phyloP scores from a whole-genome alignment of 2,113 vertebrate species.

The Bucco capensis region DNA sequence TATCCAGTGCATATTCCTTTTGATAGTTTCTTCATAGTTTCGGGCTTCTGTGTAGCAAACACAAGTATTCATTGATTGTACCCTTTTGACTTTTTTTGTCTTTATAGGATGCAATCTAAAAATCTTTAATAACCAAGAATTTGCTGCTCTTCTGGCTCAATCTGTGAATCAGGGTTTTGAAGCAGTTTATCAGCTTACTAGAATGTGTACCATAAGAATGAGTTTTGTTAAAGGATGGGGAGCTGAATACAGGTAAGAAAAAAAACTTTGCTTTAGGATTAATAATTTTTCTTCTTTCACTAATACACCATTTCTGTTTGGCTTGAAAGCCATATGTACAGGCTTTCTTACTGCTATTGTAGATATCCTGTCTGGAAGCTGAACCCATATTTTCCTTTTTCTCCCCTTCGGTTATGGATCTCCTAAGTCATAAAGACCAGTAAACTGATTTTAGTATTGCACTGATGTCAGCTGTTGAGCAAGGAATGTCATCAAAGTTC shows the following conservation, averaged over 20 bases:
- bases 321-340: rapidly evolving
- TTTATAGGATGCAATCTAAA: slow-evolving; percentile 92
- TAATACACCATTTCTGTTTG: background rate
- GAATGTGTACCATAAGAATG: slow-evolving; percentile 99
- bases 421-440: background rate
- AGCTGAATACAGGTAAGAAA: slow-evolving; percentile 91
- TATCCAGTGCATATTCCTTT: background rate
- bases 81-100: background rate
- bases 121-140: slow-evolving; percentile 99
- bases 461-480: background rate
- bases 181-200: slow-evolving; percentile 96
- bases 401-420: background rate
- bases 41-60: slow-evolving; percentile 53
- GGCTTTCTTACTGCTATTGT: background rate
- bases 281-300: background rate
- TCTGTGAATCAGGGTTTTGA: slow-evolving; percentile 99
- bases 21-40: background rate
- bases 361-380: background rate
- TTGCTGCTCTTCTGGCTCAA: slow-evolving; percentile 95
- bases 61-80: slow-evolving; percentile 34
- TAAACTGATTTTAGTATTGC: background rate
- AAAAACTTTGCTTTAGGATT: background rate
- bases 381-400: background rate
- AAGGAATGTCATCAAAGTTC: background rate
- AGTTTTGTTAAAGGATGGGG: slow-evolving; percentile 99